phyloP scores from a whole-genome alignment of 1,140 invertebrate species.

The Branchinecta lynchi region DNA sequence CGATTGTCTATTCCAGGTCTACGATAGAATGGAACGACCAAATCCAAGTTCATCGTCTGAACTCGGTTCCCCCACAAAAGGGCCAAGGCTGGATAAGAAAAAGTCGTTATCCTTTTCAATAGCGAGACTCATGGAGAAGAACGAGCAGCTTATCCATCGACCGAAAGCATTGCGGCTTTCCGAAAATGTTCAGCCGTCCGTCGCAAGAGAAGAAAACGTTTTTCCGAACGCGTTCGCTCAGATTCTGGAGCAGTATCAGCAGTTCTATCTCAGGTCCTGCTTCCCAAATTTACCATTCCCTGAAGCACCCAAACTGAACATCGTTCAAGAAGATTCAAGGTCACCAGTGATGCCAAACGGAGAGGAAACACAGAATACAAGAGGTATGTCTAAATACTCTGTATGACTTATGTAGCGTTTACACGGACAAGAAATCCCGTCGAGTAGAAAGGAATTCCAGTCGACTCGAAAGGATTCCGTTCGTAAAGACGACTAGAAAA shows the following conservation, averaged over 20 bases:
- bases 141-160: conserved; percentile 3
- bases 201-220: background rate
- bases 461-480: too few relatives aligned
- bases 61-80: background rate
- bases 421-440: too few relatives aligned
- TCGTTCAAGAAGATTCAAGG: too few relatives aligned
- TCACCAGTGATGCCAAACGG: too few relatives aligned
- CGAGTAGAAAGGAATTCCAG: too few relatives aligned
- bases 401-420: too few relatives aligned
- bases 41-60: too few relatives aligned
- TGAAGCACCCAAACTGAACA: background rate
- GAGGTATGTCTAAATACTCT: too few relatives aligned
- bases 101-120: background rate
- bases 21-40: too few relatives aligned
- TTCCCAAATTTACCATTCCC: background rate
- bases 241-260: background rate
- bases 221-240: background rate
- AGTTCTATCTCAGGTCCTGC: background rate
- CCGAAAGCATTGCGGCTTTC: background rate
- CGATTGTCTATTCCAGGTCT: too few relatives aligned
- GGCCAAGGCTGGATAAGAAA: background rate
- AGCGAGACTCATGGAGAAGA: background rate
- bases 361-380: too few relatives aligned
- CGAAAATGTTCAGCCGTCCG: background rate
- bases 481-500: too few relatives aligned